Base-by-base conservation (phyloP, 2,888 invertebrate species). In the Cryptosula pallasiana region DNA sequence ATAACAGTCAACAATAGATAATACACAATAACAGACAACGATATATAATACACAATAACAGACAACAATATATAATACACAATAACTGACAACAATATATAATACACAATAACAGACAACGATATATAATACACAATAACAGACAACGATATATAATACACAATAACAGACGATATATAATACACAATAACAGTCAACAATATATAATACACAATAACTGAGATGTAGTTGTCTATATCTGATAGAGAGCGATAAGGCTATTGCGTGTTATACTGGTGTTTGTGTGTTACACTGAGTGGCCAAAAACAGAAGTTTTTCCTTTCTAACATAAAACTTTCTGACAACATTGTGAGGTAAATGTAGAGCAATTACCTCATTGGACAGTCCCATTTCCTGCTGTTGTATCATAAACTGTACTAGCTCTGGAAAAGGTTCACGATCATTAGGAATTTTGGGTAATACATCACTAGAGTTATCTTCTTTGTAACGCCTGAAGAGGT, bases 321-420 rank as follows among this genome's bases (percentile, higher is more conserved):
- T n/a, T n/a, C n/a, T n/a, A n/a, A n/a, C n/a, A n/a, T n/a, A n/a
- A n/a, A n/a, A n/a, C n/a, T n/a, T n/a, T n/a, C n/a, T n/a, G n/a
- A 45, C 20, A 45, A 45, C 45, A 45, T 45, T 13, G 20, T 45
- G 9, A 9, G 20, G 20, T 45, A 45, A 9, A 45, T 45, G 20
- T 13, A 20, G 45, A 20, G 20, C 45, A 45, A 13, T 9, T 13
- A 45, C 55, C 55, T 55, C 55, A 55, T 25, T 55, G n/a, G 9
- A 13, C 13, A 55, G 55, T 13, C 13, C 55, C 5, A 55, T 55
- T 23, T 55, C 55, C 55, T 34, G 32, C n/a, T 27, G 20, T 27
- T 63, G 32, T 32, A 63, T 63, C 63, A 63, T 34, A 32, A 63
- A 63, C 63, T 63, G 32, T 5, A 63, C 63, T 2, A 63, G 9